Base-by-base conservation (phyloP, 2,113 vertebrate species). In the Caloenas nicobarica region DNA sequence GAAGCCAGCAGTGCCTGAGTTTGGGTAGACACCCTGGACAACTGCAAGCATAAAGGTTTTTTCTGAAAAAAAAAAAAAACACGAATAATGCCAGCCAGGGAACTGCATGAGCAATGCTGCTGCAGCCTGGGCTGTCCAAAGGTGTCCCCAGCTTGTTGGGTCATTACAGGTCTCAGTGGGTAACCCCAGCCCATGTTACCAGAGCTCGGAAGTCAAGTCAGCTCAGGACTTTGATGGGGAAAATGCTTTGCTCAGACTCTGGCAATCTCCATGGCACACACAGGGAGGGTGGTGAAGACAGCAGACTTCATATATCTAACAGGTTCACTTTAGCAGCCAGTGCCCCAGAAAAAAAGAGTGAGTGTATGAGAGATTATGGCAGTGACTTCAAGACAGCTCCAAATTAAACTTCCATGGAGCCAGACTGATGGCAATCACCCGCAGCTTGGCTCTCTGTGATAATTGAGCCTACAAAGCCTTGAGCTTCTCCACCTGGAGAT, bases 81-180 rank as follows among this genome's bases (percentile, higher is more conserved):
- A n/a, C n/a, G n/a, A n/a, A n/a, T n/a, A 28, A 18, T 42, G 61
- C 13, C 11, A 42, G 15, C 4, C 38, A 38, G 66, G 25, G 38
- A 81, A 7, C 31, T 5, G 2, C 42, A 33, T 0, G 9, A 54
- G 74, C 0, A 0, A 2, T 13, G 28, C 40, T 82, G 51, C 60
- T 56, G 61, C 79, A 66, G 40, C 33, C 81, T n/a, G 17, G 5
- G 21, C 56, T 15, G 2, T 26, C 65, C 61, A 58, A 53, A 60
- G 48, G 15, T 29, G 62, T 58, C 36, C 46, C 53, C 80, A 56
- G n/a, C 51, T 31, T 16, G 9, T 38, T 50, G 38, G 65, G 50
- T 25, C 54, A 19, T 44, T n/a, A 10, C 60, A 38, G 25, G 51
- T 4, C 89, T 66, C 72, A 16, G 31, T 18, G 44, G 40, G 36